Percentiles rank a stretch among this genome's conserved stretches.
phyloP scores from a whole-genome alignment of 2,113 vertebrate species.

The Phaethornis superciliosus region DNA sequence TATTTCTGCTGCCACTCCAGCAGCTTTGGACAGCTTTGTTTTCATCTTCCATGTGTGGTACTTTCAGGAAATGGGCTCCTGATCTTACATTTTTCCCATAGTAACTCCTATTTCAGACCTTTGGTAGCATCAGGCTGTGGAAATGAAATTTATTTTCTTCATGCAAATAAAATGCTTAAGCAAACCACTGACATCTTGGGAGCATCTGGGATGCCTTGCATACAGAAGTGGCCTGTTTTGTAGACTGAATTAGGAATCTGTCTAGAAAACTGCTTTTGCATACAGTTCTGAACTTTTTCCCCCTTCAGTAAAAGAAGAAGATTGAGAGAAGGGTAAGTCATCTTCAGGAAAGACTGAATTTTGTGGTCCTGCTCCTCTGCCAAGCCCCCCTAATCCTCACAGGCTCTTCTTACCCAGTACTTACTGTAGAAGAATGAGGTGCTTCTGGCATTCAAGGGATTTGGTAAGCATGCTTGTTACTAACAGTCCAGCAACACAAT shows the following conservation, averaged over 20 bases:
- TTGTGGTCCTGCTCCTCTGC: neutral
- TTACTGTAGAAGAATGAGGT: neutral
- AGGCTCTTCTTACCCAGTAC: neutral
- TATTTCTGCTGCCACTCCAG: neutral
- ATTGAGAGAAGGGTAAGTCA: neutral
- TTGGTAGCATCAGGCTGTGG: neutral
- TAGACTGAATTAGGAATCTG: neutral
- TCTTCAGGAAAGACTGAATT: neutral
- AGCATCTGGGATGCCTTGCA: neutral
- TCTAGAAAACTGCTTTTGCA: neutral
- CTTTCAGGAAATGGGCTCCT: neutral
- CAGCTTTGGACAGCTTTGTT: neutral
- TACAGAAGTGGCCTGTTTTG: neutral
- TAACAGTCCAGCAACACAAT: neutral
- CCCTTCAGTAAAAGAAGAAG: neutral
- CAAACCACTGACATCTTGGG: neutral
- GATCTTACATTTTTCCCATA: neutral
- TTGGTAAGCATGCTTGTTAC: neutral
- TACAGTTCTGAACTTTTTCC: neutral
- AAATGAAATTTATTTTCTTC: neutral
- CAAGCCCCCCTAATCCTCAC: too few species aligned
- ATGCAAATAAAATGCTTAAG: neutral
- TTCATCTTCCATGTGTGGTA: neutral
- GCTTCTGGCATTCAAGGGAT: neutral
- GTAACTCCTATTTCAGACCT: neutral